A percentile compares a stretch with the other conserved stretches of the same genome.
Evolutionary conservation across 53 echinoderm and acorn worm genomes (phyloP).

Genomic region (Antedon mediterranea): DNA sequence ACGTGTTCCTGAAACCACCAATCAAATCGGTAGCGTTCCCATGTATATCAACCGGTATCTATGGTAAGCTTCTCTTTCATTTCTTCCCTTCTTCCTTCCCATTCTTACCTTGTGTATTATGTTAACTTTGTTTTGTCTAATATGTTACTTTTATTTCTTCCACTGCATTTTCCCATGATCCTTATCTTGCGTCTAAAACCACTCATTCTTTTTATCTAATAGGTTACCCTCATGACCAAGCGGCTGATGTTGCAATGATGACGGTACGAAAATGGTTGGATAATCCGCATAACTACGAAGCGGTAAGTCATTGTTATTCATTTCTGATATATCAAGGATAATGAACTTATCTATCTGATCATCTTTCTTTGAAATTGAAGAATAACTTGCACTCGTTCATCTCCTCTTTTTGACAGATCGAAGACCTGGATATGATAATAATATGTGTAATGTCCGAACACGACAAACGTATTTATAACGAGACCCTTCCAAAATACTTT

Average conservation of each 20-base stretch:
- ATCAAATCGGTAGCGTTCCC: constrained; percentile 78
- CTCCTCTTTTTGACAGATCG: background rate
- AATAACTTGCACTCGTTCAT: background rate
- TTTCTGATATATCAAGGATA: no score
- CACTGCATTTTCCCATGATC: no score
- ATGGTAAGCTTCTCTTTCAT: constrained; percentile 32
- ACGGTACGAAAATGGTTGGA: constrained; percentile 53
- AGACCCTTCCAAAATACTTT: constrained; percentile 31
- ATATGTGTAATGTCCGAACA: constrained; percentile 61
- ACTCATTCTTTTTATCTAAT: no score
- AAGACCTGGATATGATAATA: constrained; percentile 52
- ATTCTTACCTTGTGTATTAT: no score
- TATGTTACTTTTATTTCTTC: no score
- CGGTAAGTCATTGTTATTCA: no score
- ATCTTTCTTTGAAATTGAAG: background rate
- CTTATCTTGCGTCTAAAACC: background rate
- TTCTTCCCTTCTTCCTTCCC: background rate
- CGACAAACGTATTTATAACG: constrained; percentile 49
- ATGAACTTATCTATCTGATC: no score
- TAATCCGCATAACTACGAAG: constrained; percentile 6
- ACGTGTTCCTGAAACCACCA: constrained; percentile 34
- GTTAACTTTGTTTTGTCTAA: no score
- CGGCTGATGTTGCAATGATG: constrained; percentile 49
- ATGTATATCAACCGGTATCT: constrained; percentile 88
- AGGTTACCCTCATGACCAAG: constrained; percentile 86